Evolutionary conservation across 2,888 invertebrate species (phyloP).

Genomic region (Oxycera nigricornis): DNA sequence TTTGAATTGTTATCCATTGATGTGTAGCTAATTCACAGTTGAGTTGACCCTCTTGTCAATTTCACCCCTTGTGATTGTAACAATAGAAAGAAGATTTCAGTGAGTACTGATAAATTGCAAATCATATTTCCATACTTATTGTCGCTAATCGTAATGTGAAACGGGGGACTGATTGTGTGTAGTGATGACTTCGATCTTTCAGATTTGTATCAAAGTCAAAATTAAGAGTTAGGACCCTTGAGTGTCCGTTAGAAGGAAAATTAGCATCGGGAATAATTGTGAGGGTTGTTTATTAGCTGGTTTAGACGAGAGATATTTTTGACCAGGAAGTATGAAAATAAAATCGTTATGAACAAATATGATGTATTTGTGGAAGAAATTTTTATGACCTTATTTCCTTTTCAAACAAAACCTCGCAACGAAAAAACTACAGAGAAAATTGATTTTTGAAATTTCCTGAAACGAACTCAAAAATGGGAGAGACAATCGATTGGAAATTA

Average conservation of each 20-base stretch:
- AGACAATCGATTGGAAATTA: too few relatives aligned
- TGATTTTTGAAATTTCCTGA: too few relatives aligned
- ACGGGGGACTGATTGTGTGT: background rate
- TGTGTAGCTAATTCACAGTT: slow-evolving; percentile 6
- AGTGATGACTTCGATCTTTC: background rate
- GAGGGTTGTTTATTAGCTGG: too few relatives aligned
- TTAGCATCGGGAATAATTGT: too few relatives aligned
- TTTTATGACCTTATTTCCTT: too few relatives aligned
- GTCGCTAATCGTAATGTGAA: background rate
- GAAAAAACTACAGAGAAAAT: too few relatives aligned
- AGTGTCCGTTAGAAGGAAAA: slow-evolving; percentile 1
- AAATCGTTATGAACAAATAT: too few relatives aligned
- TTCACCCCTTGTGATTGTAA: slow-evolving; percentile 4
- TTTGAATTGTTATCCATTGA: slow-evolving; percentile 18
- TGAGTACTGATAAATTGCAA: slow-evolving; percentile 21
- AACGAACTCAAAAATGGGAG: too few relatives aligned
- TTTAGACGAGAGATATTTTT: too few relatives aligned
- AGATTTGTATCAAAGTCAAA: background rate
- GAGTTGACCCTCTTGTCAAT: slow-evolving; percentile 32
- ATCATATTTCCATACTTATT: background rate
- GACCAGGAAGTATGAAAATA: too few relatives aligned
- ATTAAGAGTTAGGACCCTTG: background rate
- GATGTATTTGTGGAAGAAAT: too few relatives aligned
- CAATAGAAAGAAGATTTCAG: slow-evolving; percentile 7
- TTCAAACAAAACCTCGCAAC: too few relatives aligned